A percentile compares a stretch with the other conserved stretches of the same genome.
These are phyloP conservation scores for Metopia argyrocephala DNA, from an alignment of 2,888 invertebrate genomes.

Conservation along the genomic window DNA sequence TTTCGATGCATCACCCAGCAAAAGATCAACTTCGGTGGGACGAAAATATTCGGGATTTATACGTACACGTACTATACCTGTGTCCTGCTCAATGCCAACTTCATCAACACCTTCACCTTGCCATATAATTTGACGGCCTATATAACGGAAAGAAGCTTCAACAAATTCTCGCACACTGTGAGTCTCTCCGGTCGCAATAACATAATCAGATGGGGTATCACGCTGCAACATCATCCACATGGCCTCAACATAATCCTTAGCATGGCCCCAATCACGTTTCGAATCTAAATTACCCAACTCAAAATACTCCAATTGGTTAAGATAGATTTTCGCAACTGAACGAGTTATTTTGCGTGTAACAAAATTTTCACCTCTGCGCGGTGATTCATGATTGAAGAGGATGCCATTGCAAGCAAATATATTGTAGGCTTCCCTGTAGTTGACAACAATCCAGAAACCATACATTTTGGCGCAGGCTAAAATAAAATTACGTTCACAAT, in stretches of 20 bases:
- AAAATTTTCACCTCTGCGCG: slow-evolving; percentile 97
- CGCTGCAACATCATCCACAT: slow-evolving; percentile 99
- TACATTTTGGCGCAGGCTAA: slow-evolving; percentile 96
- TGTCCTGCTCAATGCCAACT: slow-evolving; percentile 84
- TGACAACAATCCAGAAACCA: slow-evolving; percentile 96
- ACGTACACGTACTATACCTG: slow-evolving; percentile 87
- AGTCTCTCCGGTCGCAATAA: slow-evolving; percentile 96
- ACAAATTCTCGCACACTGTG: slow-evolving; percentile 98
- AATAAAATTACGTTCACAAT: not conserved
- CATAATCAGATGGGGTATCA: slow-evolving; percentile 94
- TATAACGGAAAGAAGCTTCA: slow-evolving; percentile 91
- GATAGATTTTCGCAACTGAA: slow-evolving; percentile 96
- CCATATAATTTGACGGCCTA: slow-evolving; percentile 91
- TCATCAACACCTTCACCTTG: slow-evolving; percentile 91
- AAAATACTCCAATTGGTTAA: slow-evolving; percentile 90
- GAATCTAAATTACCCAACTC: slow-evolving; percentile 97
- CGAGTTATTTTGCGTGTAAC: slow-evolving; percentile 99
- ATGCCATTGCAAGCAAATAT: slow-evolving; percentile 98
- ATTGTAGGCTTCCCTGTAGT: slow-evolving; percentile 96
- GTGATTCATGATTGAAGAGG: slow-evolving; percentile 97
- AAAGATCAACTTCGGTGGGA: slow-evolving; percentile 97
- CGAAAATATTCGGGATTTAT: slow-evolving; percentile 97
- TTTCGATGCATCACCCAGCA: slow-evolving; percentile 96
- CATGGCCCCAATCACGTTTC: slow-evolving; percentile 98
- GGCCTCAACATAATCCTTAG: slow-evolving; percentile 97